Base-by-base conservation (phyloP, 1,140 invertebrate genomes). In the Pinna nobilis region DNA sequence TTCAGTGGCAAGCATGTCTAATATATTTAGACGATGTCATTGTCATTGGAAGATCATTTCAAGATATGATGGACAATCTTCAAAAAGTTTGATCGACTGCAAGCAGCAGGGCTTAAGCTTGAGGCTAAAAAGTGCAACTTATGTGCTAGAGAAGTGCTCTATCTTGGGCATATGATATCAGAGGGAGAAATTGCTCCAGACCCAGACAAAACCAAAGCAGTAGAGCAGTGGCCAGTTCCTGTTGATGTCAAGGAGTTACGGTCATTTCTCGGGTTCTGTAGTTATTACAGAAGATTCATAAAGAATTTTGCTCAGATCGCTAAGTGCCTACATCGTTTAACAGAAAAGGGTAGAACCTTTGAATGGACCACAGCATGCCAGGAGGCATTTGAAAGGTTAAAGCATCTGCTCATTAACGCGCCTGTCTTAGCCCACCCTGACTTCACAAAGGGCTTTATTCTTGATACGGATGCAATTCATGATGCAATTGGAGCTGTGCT, bases 401-500 rank as follows among this genome's bases (percentile, higher is more conserved):
- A 2, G 39, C 44, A 32, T 23, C 28, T 2, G 55, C 60, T 28
- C 37, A 39, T 20, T 53, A 39, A 15, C 70, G 74, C 68, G 71
- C 74, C 32, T 49, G 32, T 53, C 13, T 23, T 53, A 7, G 50
- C 50, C 5, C 50, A 25, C 32, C 50, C 50, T n/a, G 50, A 53
- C 15, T 53, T 53, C 32, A 53, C 50, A 6, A 18, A 53, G 25
- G 15, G 23, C 15, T 53, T 53, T 53, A 53, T 53, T 25, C 23
- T 53, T 15, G 50, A 53, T 25, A 66, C 70, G 13, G 51, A 67
- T 49, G 78, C 69, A 13, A 79, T 65, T 33, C 53, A 76, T 41
- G 15, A 37, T 35, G 82, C 69, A 3, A 51, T 85, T 13, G 84
- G 82, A 20, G 77, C 76, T 6, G 82, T 80, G 2, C 70, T 86